Evolutionary conservation across 2,113 vertebrate species (phyloP), one percentile per base, ranked within the genome.

Genomic region (Pelmatolapia mariae): DNA sequence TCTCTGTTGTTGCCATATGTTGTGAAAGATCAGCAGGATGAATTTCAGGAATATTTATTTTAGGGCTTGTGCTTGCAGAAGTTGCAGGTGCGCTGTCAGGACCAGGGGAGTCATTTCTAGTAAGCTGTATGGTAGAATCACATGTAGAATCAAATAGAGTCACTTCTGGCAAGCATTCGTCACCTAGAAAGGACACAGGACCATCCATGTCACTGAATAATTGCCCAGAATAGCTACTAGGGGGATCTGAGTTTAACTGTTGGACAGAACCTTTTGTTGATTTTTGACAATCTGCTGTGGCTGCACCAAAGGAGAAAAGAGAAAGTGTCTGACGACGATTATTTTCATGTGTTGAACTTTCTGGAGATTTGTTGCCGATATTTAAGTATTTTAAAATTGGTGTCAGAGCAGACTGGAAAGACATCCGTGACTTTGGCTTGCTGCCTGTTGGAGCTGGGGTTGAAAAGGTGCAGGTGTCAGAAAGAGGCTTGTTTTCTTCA

Each of bases 101-200:
- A 52, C 61, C 31, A 57, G 36, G 43, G 1, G 81, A 83, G 54
- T 81, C 59, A 66, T 89, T 89, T 71, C 26, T 82, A 7, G 88
- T 88, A 18, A 83, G 7, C 2, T 91, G 54, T 82, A 84, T 61
- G 1, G 71, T 63, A 40, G 88, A 61, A 66, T 91, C 86, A 57
- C 12, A 53, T 1, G 89, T 92, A 3, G 29, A n/a, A 33, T 95
- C 90, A 19, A 92, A 47, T 1, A 93, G 40, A 16, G 87, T 90
- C 2, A 91, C 59, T 45, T 95, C 95, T 40, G 94, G 93, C 9
- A 95, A 68, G 54, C 2, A 71, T 80, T 94, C 94, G 2, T 92
- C 88, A 16, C 45, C 5, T 10, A 95, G 47, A 33, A 83, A 86
- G 71, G 16, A 18, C 16, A 80, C 15, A 18, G 57, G 6, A 66